These are phyloP conservation scores for Microvelia longipes DNA, from an alignment of 1,140 invertebrate genomes.

Conservation along the genomic window DNA sequence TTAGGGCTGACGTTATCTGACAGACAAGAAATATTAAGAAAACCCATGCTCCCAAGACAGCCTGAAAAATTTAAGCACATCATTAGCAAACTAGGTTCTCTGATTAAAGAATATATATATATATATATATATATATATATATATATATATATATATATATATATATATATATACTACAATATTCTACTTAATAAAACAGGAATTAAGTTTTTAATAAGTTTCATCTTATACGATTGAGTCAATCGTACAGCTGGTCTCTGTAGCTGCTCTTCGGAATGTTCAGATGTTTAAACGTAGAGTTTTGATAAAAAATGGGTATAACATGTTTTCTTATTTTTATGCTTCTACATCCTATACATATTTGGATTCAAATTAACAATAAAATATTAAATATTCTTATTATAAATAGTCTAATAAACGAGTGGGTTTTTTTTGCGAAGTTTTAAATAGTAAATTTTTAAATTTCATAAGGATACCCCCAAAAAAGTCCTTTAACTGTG, in stretches of 20 bases:
- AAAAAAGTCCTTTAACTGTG: too few relatives aligned
- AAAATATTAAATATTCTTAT: too few relatives aligned
- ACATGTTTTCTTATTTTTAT: too few relatives aligned
- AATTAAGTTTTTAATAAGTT: neutral
- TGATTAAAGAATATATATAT: neutral
- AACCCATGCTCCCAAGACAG: slow-evolving; percentile 6
- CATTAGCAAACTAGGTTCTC: neutral
- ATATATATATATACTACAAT: neutral
- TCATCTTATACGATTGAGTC: neutral
- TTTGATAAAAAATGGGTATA: too few relatives aligned
- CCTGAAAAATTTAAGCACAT: slow-evolving; percentile 7
- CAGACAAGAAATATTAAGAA: slow-evolving; percentile 9
- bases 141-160: neutral
- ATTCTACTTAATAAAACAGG: neutral
- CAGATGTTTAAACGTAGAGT: neutral
- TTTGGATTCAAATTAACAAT: too few relatives aligned
- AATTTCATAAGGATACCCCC: too few relatives aligned
- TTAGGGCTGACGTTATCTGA: neutral
- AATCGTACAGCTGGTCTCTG: too few relatives aligned
- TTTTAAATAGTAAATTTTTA: too few relatives aligned
- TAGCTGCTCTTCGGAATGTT: too few relatives aligned
- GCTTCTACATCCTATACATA: too few relatives aligned
- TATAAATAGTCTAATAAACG: too few relatives aligned
- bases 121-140: neutral
- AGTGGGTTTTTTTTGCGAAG: too few relatives aligned